phyloP scores from a whole-genome alignment of 2,113 vertebrate species.

The Poicephalus meyeri region DNA sequence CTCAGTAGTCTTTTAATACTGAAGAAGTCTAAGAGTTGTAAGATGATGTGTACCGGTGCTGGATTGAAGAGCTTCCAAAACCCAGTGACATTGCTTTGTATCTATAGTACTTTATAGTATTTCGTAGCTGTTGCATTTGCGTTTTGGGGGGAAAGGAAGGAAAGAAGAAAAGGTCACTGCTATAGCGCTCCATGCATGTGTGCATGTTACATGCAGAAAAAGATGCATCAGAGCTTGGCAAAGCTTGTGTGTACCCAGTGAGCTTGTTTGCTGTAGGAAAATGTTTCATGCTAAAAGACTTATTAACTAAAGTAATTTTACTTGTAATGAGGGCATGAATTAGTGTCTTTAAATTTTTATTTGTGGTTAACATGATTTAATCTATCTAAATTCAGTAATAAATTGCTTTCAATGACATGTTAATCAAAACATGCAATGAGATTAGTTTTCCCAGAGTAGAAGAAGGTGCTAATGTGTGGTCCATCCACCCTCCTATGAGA shows the following conservation, averaged over 20 bases:
- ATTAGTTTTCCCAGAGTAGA: not conserved
- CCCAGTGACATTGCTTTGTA: not conserved
- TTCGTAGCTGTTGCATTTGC: not conserved
- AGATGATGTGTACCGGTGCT: not conserved
- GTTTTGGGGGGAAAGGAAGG: not conserved
- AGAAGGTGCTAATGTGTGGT: not conserved
- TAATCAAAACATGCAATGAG: slow-evolving; percentile 26
- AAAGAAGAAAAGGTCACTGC: not conserved
- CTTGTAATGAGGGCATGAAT: not conserved
- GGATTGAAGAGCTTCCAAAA: not conserved
- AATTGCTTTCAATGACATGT: not conserved
- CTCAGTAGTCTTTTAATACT: not conserved
- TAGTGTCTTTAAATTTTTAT: not conserved
- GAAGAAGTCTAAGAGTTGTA: not conserved
- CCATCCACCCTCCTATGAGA: not conserved
- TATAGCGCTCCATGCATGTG: not conserved
- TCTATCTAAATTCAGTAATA: slow-evolving; percentile 18
- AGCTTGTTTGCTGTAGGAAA: not conserved
- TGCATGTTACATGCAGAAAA: not conserved
- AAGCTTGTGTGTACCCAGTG: not conserved
- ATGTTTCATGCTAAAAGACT: not conserved
- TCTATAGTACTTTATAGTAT: rapidly evolving
- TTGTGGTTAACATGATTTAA: not conserved
- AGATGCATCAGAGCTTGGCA: not conserved
- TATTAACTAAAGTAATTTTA: not conserved